phyloP scores from a whole-genome alignment of 2,797 vertebrate species.

The Coluber constrictor region DNA sequence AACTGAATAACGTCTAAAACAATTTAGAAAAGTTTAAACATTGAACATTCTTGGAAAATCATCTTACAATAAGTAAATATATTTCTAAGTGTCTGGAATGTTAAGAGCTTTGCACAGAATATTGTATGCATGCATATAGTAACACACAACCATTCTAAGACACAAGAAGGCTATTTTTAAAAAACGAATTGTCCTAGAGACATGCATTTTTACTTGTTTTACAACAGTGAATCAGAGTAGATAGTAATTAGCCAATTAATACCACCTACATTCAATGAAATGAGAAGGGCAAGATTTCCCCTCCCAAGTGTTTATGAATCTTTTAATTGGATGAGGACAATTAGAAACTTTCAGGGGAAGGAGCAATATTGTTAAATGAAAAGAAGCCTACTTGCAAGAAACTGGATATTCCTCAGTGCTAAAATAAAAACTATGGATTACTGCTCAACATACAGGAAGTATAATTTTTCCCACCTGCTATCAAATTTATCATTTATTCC shows the following conservation, averaged over 20 bases:
- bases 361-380: background rate
- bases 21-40: constrained; percentile 26
- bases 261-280: background rate
- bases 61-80: background rate
- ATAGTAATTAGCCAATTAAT: background rate
- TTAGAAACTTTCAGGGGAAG: background rate
- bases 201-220: background rate
- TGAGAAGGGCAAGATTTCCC: background rate
- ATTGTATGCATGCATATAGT: background rate
- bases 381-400: background rate
- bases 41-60: background rate
- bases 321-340: background rate
- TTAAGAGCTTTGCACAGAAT: background rate
- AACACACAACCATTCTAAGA: background rate
- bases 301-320: background rate
- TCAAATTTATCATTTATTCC: background rate
- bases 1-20: constrained; percentile 43
- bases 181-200: background rate
- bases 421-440: background rate
- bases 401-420: background rate
- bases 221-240: background rate
- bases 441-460: background rate
- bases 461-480: background rate
- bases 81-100: background rate
- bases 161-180: background rate